Conservation (phyloP, 2,113 vertebrate genomes). For the Myrmophylax atrothorax region DNA sequence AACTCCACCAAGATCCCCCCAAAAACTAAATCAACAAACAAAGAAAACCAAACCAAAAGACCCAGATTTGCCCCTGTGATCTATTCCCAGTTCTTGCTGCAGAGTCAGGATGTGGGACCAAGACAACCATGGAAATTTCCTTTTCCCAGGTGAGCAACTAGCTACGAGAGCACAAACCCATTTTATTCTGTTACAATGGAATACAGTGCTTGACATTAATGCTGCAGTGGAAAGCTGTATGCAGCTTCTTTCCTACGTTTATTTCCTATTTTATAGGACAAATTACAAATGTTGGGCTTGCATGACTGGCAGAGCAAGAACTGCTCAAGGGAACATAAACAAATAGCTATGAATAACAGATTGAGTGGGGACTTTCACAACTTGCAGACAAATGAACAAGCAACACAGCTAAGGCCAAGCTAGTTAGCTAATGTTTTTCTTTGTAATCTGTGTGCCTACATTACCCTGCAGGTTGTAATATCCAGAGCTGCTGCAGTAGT, state of each 20-base stretch:
- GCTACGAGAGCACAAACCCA: not conserved
- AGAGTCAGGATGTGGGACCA: not conserved
- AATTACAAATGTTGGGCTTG: constrained; percentile 36
- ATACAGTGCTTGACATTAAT: not conserved
- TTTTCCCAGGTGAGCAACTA: not conserved
- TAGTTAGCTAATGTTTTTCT: not conserved
- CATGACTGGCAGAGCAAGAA: constrained; percentile 39
- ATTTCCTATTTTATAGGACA: constrained; percentile 43
- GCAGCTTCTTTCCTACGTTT: not conserved
- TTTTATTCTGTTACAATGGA: not conserved
- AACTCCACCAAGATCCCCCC: no score
- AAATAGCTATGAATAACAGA: constrained; percentile 26
- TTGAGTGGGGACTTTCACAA: not conserved
- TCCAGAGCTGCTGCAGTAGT: not conserved
- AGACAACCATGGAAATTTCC: constrained; percentile 25
- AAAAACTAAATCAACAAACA: no score
- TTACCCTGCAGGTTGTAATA: not conserved
- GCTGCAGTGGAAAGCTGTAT: not conserved
- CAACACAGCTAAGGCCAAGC: not conserved
- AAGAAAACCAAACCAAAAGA: not conserved
- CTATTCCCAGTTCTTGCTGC: not conserved
- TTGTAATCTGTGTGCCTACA: not conserved
- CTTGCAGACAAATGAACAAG: constrained; percentile 4
- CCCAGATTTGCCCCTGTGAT: not conserved
- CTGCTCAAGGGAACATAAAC: constrained; percentile 36